Evolutionary conservation across 1,140 invertebrate species (phyloP), one percentile per base, ranked within the genome.

Genomic region (Macrosteles quadrilineatus): DNA sequence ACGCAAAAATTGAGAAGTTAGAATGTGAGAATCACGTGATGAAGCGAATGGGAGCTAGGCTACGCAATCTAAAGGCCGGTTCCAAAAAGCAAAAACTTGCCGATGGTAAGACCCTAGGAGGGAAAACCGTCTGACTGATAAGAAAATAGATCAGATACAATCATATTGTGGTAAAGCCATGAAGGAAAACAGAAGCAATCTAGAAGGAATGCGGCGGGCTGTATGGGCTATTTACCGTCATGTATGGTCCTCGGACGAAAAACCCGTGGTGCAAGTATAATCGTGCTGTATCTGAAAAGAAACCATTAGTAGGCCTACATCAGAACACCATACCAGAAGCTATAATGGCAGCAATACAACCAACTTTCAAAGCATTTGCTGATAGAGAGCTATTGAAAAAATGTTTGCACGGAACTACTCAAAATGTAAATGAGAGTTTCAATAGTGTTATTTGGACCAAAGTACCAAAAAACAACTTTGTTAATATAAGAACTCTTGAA

Each of bases 191-290:
- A 31, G 23, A 67, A 73, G 75, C n/a, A n/a, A n/a, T 70, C 76
- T 75, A 30, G 71, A 78, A 69, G 69, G 77, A 29, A 80, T 78
- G 77, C 75, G 73, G 68, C 71, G 75, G 62, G 76, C 76, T 27
- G 74, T 80, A 19, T 76, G 74, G 77, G 75, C 75, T 67, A 76
- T 75, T 29, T 78, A 67, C 66, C 74, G 76, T 71, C 78, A 80
- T 66, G 71, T 74, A 17, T 67, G 69, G 47, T 80, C 77, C 25
- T 78, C 76, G 43, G 75, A 79, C 55, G 69, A 75, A 40, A 72
- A 76, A 32, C 77, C 76, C 66, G 19, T 78, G 76, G 77, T 78
- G 75, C 50, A 70, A 67, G 45, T 76, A 70, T 69, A 74, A 72
- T 64, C 27, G 27, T 19, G 36, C 64, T 31, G 11, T 32, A 40